phyloP scores from a whole-genome alignment of 35 echinoderm and acorn worm genomes.

The Nesometra sesokonis region DNA sequence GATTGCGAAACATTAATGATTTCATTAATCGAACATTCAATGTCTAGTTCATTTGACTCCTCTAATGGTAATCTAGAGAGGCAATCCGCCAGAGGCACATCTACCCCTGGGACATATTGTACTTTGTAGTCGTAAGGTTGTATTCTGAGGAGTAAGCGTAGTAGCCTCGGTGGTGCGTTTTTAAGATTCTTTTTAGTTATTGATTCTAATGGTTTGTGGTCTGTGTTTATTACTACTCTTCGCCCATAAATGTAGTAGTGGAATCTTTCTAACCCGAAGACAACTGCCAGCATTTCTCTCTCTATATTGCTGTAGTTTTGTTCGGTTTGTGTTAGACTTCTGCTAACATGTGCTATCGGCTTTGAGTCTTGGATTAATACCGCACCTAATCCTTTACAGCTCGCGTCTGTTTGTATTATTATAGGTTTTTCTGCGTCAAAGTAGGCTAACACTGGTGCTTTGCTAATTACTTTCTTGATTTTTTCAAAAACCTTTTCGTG shows the following conservation, averaged over 20 bases:
- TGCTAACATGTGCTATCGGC: slow-evolving; percentile 3
- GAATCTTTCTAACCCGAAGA: slow-evolving; percentile 32
- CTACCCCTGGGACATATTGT: slow-evolving; percentile 23
- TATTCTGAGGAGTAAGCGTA: slow-evolving; percentile 29
- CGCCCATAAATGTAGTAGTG: slow-evolving; percentile 43
- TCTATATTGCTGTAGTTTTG: background rate
- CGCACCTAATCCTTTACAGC: slow-evolving; percentile 16
- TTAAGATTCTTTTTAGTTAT: slow-evolving; percentile 34
- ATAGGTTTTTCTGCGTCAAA: slow-evolving; percentile 22
- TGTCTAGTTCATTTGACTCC: background rate
- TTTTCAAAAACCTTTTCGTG: background rate
- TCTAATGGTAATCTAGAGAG: background rate
- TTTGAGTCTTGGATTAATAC: slow-evolving; percentile 6
- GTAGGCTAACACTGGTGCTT: background rate
- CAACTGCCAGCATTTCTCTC: slow-evolving; percentile 39
- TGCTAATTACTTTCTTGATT: background rate
- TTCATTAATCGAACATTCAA: background rate
- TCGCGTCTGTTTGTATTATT: slow-evolving; percentile 7
- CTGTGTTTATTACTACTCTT: slow-evolving; percentile 16
- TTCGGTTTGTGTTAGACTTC: slow-evolving; percentile 19
- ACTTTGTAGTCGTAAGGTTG: slow-evolving; percentile 31
- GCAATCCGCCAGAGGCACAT: slow-evolving; percentile 33
- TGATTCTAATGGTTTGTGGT: slow-evolving; percentile 50
- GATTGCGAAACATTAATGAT: too few species aligned
- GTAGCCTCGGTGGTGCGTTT: slow-evolving; percentile 23